Evolutionary conservation across 2,113 vertebrate genomes (phyloP).

Genomic region (Oncorhynchus nerka): DNA sequence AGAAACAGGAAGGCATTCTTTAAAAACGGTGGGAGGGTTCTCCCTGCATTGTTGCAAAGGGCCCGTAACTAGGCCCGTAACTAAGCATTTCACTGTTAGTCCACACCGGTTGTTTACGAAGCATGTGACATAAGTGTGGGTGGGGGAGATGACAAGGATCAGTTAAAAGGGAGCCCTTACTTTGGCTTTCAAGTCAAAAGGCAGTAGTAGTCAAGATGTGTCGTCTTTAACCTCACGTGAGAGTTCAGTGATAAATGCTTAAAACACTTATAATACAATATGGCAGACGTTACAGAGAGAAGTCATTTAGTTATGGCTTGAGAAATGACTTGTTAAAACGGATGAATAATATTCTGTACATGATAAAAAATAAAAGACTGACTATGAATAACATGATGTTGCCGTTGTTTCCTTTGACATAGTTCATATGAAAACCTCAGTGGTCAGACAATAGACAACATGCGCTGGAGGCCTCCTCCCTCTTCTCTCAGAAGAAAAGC

Average conservation of each 20-base stretch:
- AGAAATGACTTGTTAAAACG: conserved; percentile 39
- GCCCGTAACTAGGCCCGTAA: too few species aligned
- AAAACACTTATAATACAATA: conserved; percentile 33
- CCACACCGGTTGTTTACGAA: too few species aligned
- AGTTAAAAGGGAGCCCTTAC: background rate
- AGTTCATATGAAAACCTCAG: conserved; percentile 77
- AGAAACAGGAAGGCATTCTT: background rate
- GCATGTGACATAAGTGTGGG: too few species aligned
- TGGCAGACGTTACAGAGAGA: conserved; percentile 44
- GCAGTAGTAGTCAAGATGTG: conserved; percentile 61
- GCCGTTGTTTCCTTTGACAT: conserved; percentile 34
- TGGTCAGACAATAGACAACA: conserved; percentile 78
- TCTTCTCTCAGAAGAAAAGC: conserved; percentile 23
- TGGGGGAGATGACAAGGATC: background rate
- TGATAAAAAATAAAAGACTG: conserved; percentile 30
- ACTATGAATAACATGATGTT: conserved; percentile 34
- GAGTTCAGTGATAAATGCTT: conserved; percentile 40
- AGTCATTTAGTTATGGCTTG: conserved; percentile 45
- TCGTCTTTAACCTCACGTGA: conserved; percentile 19
- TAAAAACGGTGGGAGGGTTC: background rate
- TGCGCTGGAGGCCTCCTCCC: conserved; percentile 64
- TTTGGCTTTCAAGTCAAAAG: conserved; percentile 51
- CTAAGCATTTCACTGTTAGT: too few species aligned
- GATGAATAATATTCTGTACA: conserved; percentile 67
- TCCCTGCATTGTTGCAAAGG: too few species aligned